A percentile compares a stretch with the other conserved stretches of the same genome.
phyloP scores from a whole-genome alignment of 2,888 invertebrate genomes.

The Phlogophora meticulosa region DNA sequence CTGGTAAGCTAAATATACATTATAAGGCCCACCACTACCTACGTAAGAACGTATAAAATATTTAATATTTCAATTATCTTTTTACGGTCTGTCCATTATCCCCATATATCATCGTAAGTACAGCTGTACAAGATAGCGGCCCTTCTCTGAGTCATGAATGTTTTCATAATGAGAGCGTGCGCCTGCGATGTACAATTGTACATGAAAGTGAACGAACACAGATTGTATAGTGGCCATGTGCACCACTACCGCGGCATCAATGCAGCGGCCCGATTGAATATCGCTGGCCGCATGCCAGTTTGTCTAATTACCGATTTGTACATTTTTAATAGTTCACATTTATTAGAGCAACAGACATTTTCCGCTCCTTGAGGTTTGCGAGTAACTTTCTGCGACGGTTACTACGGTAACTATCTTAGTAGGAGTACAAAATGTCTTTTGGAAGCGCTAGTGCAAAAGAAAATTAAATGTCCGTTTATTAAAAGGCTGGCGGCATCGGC shows the following conservation, averaged over 20 bases:
- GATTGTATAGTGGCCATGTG: conserved; percentile 81
- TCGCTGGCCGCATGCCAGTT: conserved; percentile 78
- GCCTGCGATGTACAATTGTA: conserved; percentile 53
- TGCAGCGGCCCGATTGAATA: conserved; percentile 65
- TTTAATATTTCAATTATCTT: conserved; percentile 38
- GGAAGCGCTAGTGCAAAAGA: conserved; percentile 63
- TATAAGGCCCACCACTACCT: conserved; percentile 22
- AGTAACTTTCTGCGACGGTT: conserved; percentile 32
- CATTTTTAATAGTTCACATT: conserved; percentile 33
- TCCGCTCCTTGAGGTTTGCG: conserved; percentile 11
- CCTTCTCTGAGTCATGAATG: conserved; percentile 69
- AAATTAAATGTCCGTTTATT: conserved; percentile 69
- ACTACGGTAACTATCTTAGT: conserved; percentile 33
- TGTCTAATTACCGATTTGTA: conserved; percentile 56
- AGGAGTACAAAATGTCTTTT: conserved; percentile 13
- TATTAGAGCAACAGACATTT: conserved; percentile 30
- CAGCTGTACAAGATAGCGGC: conserved; percentile 60
- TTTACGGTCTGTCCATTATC: conserved; percentile 52
- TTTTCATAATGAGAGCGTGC: conserved; percentile 72
- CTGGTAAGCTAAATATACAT: conserved; percentile 33
- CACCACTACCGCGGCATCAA: conserved; percentile 71
- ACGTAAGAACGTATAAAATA: conserved; percentile 15
- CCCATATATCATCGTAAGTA: conserved; percentile 46
- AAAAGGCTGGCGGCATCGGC: conserved; percentile 49
- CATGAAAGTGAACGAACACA: conserved; percentile 69